phyloP scores from a whole-genome alignment of 35 echinoderm and acorn worm genomes.

The Acanthaster planci region DNA sequence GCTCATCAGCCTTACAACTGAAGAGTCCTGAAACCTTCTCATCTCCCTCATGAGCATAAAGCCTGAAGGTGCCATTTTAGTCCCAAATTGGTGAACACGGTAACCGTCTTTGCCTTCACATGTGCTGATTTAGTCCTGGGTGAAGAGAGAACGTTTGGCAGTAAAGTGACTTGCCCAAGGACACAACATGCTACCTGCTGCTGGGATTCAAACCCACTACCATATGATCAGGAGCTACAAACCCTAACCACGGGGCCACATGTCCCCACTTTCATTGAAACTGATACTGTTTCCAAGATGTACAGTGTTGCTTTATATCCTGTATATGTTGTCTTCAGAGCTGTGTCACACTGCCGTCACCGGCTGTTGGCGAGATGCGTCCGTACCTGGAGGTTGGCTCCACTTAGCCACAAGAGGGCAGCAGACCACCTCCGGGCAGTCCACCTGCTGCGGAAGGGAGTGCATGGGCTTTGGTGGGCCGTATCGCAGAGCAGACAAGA shows the following conservation, averaged over 20 bases:
- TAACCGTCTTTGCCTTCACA: no score
- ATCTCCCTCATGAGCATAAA: no score
- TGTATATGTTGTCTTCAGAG: conserved; percentile 35
- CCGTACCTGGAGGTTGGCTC: background rate
- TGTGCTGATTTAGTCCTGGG: no score
- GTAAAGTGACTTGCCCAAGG: no score
- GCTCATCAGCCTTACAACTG: no score
- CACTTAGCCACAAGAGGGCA: conserved; percentile 6
- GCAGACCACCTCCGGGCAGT: conserved; percentile 33
- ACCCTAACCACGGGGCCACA: background rate
- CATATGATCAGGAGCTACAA: no score
- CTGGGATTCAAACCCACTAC: no score
- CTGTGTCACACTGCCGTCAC: background rate
- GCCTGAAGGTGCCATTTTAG: no score
- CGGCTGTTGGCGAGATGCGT: conserved; percentile 18
- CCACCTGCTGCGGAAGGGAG: conserved; percentile 25
- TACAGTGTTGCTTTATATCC: background rate
- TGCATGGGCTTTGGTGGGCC: conserved; percentile 33
- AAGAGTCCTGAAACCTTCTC: no score
- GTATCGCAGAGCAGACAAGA: conserved; percentile 24
- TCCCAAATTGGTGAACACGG: no score
- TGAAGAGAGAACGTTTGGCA: no score
- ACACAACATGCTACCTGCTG: no score
- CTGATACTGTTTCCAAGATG: background rate
- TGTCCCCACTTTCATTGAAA: background rate